Evolutionary conservation across 2,888 invertebrate species (phyloP).

Genomic region (Lepas anatifera): DNA sequence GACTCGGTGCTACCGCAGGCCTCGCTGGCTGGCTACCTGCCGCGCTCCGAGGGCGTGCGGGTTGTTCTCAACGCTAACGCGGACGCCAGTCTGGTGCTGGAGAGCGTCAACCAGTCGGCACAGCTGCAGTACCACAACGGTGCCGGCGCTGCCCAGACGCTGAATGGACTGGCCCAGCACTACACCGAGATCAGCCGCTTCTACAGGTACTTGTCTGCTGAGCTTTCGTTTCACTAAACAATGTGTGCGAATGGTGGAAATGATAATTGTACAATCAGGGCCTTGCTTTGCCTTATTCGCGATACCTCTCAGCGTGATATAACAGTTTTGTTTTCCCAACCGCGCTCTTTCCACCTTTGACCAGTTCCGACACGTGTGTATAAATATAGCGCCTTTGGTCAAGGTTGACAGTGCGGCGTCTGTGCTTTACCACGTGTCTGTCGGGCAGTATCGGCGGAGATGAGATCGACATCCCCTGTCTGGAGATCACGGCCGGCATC

Average conservation of each 20-base stretch:
- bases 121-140: background rate
- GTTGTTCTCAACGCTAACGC: background rate
- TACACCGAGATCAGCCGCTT: background rate
- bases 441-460: background rate
- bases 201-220: background rate
- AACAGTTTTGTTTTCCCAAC: too few species aligned
- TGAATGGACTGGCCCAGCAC: background rate
- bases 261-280: too few species aligned
- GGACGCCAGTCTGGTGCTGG: background rate
- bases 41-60: background rate
- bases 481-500: background rate
- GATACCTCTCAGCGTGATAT: too few species aligned
- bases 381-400: too few species aligned
- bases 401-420: too few species aligned
- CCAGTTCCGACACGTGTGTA: too few species aligned
- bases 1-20: too few species aligned
- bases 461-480: background rate
- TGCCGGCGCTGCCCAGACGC: background rate
- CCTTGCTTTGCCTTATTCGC: too few species aligned
- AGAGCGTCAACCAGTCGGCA: background rate
- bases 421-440: too few species aligned
- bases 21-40: background rate
- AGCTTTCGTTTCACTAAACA: too few species aligned
- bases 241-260: too few species aligned
- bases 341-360: too few species aligned